phyloP scores from a whole-genome alignment of 2,113 vertebrate genomes.

The Lutjanus erythropterus region DNA sequence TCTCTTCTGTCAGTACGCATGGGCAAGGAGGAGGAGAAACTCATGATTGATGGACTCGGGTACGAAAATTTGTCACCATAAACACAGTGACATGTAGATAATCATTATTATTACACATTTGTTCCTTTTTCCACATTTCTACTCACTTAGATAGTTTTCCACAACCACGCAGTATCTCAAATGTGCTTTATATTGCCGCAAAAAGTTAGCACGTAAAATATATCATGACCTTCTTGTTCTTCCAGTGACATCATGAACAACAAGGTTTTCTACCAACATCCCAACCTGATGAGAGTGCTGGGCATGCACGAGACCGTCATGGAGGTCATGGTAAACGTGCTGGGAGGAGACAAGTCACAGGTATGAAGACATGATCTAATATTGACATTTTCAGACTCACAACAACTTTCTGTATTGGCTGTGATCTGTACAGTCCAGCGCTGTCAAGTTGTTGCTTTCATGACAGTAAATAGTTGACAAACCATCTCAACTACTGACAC shows the following conservation, averaged over 20 bases:
- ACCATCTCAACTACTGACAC: too few relatives aligned
- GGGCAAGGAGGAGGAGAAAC: slow-evolving; percentile 96
- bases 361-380: slow-evolving; percentile 72
- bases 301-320: slow-evolving; percentile 99
- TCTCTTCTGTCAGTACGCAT: slow-evolving; percentile 97
- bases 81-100: background rate
- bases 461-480: background rate
- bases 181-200: background rate
- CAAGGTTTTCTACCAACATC: slow-evolving; percentile 99
- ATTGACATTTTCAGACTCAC: background rate
- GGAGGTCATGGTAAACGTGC: slow-evolving; percentile 99
- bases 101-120: background rate
- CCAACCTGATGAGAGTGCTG: slow-evolving; percentile 97
- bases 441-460: too few relatives aligned
- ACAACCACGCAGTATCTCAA: background rate
- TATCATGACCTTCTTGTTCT: slow-evolving; percentile 3
- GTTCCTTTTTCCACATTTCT: background rate
- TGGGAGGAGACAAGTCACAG: slow-evolving; percentile 95
- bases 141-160: background rate
- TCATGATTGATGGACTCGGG: slow-evolving; percentile 98
- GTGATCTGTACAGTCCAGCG: background rate
- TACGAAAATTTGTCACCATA: slow-evolving; percentile 70
- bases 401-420: background rate
- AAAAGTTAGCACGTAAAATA: too few relatives aligned
- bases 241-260: slow-evolving; percentile 99